Evolutionary conservation across 1,140 invertebrate genomes (phyloP).

Genomic region (Dendrolimus kikuchii): DNA sequence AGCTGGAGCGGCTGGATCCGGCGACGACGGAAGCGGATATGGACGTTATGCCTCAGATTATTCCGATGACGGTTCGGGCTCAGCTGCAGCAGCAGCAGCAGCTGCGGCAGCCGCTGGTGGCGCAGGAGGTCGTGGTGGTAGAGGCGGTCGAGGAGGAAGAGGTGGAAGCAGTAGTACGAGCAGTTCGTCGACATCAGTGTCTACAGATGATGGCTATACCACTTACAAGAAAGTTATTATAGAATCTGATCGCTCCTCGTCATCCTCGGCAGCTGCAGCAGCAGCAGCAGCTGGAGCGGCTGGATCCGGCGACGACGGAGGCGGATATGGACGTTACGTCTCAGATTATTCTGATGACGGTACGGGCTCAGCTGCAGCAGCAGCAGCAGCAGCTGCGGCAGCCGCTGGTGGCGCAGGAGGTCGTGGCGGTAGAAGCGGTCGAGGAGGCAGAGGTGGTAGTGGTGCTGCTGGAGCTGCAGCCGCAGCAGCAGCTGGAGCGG

Average conservation of each 20-base stretch:
- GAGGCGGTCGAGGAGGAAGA: too few species aligned
- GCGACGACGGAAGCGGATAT: neutral
- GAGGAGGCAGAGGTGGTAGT: neutral
- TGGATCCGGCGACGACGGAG: neutral
- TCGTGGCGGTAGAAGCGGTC: neutral
- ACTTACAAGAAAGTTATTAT: too few species aligned
- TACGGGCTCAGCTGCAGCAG: neutral
- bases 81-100: neutral
- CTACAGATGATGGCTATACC: too few species aligned
- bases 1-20: neutral
- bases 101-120: neutral
- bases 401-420: neutral
- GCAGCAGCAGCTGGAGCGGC: conserved; percentile 1
- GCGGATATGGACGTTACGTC: neutral
- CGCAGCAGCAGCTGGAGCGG: neutral
- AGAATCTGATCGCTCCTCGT: too few species aligned
- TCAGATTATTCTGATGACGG: neutral
- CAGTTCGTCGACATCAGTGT: too few species aligned
- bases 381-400: neutral
- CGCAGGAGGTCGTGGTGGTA: too few species aligned
- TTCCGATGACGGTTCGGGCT: neutral
- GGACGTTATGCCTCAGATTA: neutral
- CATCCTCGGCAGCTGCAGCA: neutral
- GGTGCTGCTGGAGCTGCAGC: neutral
- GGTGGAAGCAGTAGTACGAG: too few species aligned